phyloP scores from a whole-genome alignment of 2,113 vertebrate genomes.

The Galeopterus variegatus region DNA sequence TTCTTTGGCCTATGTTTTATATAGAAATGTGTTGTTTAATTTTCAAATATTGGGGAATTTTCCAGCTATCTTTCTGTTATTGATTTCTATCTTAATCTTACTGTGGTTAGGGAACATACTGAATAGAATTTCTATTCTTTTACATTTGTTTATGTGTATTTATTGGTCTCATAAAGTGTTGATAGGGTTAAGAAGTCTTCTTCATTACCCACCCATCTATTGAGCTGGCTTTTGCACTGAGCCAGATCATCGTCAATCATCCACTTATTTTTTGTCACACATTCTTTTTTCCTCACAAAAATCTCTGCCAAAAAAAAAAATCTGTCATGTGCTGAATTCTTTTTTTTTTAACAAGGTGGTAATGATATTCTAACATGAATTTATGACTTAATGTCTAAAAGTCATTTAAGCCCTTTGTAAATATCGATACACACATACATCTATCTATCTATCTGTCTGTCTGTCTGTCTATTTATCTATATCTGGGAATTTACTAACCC shows the following conservation, averaged over 20 bases:
- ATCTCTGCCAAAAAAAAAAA: background rate
- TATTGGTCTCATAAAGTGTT: background rate
- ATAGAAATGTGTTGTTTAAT: background rate
- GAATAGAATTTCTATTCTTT: background rate
- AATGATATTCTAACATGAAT: background rate
- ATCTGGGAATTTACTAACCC: no score
- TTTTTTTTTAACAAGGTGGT: background rate
- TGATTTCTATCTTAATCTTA: background rate
- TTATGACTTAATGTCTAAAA: background rate
- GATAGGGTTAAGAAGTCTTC: background rate
- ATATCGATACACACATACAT: background rate
- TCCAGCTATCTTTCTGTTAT: background rate
- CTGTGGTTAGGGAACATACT: background rate
- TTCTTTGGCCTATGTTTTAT: background rate
- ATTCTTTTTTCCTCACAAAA: background rate
- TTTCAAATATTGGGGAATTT: background rate
- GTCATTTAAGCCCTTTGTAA: background rate
- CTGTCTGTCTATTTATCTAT: no score
- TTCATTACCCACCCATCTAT: background rate
- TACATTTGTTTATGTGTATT: no score
- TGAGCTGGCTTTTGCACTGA: background rate
- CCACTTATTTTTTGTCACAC: background rate
- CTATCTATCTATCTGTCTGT: no score
- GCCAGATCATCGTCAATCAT: background rate
- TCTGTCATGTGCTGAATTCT: background rate